These are phyloP conservation scores for Antigone vipio DNA, from an alignment of 2,113 vertebrate species.

Conservation along the genomic window DNA sequence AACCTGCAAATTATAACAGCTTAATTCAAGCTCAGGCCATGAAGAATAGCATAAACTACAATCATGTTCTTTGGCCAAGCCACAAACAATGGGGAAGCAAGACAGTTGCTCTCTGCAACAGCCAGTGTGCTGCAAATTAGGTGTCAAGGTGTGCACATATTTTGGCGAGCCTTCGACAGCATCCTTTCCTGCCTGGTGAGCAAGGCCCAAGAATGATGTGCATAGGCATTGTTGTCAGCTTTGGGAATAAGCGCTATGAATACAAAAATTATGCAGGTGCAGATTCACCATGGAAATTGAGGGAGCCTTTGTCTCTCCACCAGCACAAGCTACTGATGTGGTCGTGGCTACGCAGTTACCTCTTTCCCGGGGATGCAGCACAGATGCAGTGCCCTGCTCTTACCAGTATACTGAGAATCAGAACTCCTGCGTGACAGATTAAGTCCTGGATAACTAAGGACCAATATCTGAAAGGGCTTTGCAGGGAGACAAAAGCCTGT, in stretches of 20 bases:
- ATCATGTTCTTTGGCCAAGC: background rate
- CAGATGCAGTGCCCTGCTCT: background rate
- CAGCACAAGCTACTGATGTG: background rate
- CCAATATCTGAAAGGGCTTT: background rate
- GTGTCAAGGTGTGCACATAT: background rate
- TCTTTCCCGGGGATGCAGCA: background rate
- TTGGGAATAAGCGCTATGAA: background rate
- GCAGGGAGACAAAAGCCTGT: background rate
- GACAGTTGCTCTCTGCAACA: background rate
- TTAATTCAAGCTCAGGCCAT: background rate
- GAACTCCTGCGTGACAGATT: background rate
- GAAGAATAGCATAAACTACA: background rate
- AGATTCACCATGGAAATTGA: background rate
- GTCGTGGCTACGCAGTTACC: background rate
- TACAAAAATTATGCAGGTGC: background rate
- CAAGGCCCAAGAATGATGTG: background rate
- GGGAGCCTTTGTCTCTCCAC: background rate
- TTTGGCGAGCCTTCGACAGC: background rate
- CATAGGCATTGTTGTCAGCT: background rate
- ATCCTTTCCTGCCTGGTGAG: background rate
- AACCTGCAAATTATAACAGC: background rate
- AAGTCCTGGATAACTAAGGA: background rate
- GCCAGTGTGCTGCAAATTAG: background rate
- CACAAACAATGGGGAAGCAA: background rate
- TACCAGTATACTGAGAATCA: background rate